Conservation (phyloP, 1,140 invertebrate species). For the Hyposmocoma kahamanoa region DNA sequence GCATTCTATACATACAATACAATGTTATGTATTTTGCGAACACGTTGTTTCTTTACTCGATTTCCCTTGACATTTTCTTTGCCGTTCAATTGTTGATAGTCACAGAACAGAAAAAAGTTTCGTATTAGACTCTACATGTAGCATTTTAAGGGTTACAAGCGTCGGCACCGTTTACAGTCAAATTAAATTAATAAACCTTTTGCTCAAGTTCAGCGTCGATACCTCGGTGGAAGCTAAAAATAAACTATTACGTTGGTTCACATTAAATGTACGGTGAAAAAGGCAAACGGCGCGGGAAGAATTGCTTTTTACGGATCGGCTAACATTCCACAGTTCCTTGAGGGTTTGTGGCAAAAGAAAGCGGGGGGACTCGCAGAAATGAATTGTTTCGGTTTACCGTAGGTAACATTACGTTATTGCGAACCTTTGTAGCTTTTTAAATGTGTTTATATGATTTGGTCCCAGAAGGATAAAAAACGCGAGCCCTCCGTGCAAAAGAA, state of each 20-base stretch:
- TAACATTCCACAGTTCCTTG: slow-evolving; percentile 41
- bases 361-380: slow-evolving; percentile 31
- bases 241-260: slow-evolving; percentile 44
- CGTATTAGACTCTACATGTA: no score
- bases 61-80: slow-evolving; percentile 4
- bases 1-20: slow-evolving; percentile 18
- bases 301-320: slow-evolving; percentile 63
- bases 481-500: no score
- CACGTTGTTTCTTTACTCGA: slow-evolving; percentile 11
- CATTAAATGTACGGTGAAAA: slow-evolving; percentile 60
- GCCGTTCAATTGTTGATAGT: no score
- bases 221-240: slow-evolving; percentile 22
- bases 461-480: slow-evolving; percentile 3
- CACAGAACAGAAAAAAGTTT: no score
- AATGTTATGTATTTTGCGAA: slow-evolving; percentile 33
- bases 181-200: no score
- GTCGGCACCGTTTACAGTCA: no score
- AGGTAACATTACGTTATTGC: slow-evolving; percentile 51
- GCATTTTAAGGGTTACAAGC: no score
- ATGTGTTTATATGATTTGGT: slow-evolving; percentile 42
- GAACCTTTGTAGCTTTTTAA: slow-evolving; percentile 50
- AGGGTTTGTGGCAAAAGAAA: slow-evolving; percentile 12
- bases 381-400: slow-evolving; percentile 52
- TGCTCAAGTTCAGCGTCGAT: no score
- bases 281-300: slow-evolving; percentile 54